Conservation (phyloP, 2,888 invertebrate species). For the Plemyria rubiginata region DNA sequence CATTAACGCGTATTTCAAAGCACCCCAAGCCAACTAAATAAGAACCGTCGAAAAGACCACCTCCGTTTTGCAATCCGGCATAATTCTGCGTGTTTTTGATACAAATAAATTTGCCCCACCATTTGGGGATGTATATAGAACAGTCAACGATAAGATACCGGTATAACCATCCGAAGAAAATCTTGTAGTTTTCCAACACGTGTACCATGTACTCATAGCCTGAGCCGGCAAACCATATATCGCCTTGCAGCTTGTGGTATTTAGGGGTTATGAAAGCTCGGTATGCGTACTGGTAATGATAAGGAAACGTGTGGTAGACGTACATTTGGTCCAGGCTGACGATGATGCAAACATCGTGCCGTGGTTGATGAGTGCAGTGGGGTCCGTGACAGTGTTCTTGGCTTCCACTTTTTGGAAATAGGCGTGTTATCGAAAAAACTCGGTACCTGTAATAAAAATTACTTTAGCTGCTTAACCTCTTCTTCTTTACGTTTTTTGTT, state of each 20-base stretch:
- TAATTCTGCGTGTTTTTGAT: slow-evolving; percentile 44
- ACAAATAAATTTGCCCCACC: slow-evolving; percentile 70
- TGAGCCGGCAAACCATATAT: slow-evolving; percentile 52
- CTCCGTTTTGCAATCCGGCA: slow-evolving; percentile 60
- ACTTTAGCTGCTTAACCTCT: too few relatives aligned
- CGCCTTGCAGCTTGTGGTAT: neutral
- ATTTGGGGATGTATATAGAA: slow-evolving; percentile 60
- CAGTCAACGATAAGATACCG: slow-evolving; percentile 52
- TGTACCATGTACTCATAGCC: slow-evolving; percentile 56
- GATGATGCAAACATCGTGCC: slow-evolving; percentile 59
- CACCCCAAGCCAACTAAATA: slow-evolving; percentile 54
- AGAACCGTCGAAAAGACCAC: slow-evolving; percentile 42
- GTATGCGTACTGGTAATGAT: slow-evolving; percentile 45
- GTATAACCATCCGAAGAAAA: slow-evolving; percentile 40
- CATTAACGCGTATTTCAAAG: slow-evolving; percentile 67
- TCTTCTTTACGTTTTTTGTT: too few relatives aligned
- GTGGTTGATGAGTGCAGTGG: slow-evolving; percentile 54
- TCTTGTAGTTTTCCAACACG: slow-evolving; percentile 60
- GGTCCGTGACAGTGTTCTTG: slow-evolving; percentile 67
- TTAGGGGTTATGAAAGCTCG: slow-evolving; percentile 35
- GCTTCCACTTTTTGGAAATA: slow-evolving; percentile 39
- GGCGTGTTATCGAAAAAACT: slow-evolving; percentile 2
- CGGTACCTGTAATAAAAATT: slow-evolving; percentile 22
- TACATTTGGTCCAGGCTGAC: slow-evolving; percentile 57
- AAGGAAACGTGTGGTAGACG: slow-evolving; percentile 33